These are phyloP conservation scores for Zalophus californianus DNA, from an alignment of 2,797 vertebrate genomes.

Conservation along the genomic window DNA sequence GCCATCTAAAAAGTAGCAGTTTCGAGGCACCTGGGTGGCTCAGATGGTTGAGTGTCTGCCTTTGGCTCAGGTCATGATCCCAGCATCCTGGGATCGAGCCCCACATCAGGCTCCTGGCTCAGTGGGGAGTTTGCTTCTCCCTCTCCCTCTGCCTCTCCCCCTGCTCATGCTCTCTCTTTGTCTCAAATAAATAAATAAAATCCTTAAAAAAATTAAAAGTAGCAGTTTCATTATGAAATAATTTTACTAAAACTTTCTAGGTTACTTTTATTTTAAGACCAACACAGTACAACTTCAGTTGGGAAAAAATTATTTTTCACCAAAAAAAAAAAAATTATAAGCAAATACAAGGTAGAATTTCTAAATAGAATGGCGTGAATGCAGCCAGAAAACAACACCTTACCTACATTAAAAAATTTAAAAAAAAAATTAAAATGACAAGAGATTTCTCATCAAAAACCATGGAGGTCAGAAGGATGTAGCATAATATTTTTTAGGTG, in stretches of 20 bases:
- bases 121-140: neutral
- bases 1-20: neutral
- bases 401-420: neutral
- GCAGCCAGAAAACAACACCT: neutral
- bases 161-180: neutral
- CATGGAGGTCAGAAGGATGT: neutral
- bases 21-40: neutral
- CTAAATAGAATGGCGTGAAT: neutral
- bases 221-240: neutral
- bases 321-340: neutral
- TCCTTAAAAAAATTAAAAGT: neutral
- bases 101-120: neutral
- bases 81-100: too few species aligned
- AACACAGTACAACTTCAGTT: neutral
- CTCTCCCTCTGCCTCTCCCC: too few species aligned
- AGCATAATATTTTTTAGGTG: neutral
- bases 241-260: neutral
- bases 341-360: conserved; percentile 2
- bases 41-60: too few species aligned
- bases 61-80: neutral
- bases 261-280: conserved; percentile 2
- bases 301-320: neutral
- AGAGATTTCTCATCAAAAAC: neutral
- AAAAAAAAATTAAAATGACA: neutral
- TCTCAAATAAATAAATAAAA: neutral